Conservation (phyloP, 2,113 vertebrate genomes). For the Regulus satrapa region DNA sequence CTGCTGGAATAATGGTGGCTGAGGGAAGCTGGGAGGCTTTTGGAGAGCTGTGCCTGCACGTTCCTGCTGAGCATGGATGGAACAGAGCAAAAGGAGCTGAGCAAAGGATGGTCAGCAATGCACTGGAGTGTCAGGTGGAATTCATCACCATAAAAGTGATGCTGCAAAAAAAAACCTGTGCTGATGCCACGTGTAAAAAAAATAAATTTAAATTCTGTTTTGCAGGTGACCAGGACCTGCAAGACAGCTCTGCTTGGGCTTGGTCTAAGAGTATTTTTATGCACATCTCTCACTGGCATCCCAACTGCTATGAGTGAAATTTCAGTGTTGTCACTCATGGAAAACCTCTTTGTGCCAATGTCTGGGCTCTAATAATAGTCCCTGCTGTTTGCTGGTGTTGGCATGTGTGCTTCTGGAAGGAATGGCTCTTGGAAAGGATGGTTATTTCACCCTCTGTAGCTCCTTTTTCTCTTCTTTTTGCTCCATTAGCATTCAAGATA, state of each 20-base stretch:
- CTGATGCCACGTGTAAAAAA: background rate
- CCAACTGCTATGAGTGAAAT: background rate
- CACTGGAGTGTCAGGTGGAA: accelerated
- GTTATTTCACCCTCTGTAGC: background rate
- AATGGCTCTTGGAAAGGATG: background rate
- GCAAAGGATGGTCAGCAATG: background rate
- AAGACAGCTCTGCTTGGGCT: background rate
- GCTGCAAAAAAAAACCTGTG: background rate
- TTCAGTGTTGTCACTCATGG: background rate
- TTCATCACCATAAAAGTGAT: background rate
- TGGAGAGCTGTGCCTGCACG: background rate
- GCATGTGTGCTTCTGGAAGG: background rate
- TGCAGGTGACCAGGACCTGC: background rate
- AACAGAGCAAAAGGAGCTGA: background rate
- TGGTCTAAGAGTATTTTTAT: background rate
- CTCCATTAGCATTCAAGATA: background rate
- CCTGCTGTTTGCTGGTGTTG: background rate
- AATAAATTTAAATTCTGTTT: too few relatives aligned
- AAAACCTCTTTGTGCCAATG: background rate
- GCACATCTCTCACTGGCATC: background rate
- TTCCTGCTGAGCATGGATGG: background rate
- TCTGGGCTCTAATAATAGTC: background rate
- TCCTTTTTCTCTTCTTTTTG: background rate
- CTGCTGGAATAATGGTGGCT: background rate
- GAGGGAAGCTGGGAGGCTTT: background rate